Conservation (phyloP, 2,888 invertebrate species). For the Platycheirus albimanus region DNA sequence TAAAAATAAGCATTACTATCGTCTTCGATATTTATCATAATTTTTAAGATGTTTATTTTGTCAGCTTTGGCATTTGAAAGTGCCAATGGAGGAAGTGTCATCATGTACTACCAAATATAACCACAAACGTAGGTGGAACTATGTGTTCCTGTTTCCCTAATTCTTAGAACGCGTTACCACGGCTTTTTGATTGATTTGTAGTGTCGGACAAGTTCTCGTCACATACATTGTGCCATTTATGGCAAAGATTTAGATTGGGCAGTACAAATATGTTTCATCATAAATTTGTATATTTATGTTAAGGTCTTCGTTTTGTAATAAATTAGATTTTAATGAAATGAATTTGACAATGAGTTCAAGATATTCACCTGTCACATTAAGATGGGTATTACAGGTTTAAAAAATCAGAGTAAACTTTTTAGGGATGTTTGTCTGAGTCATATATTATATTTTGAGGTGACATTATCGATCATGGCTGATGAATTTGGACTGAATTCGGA, state of each 20-base stretch:
- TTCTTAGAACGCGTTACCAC: constrained; percentile 4
- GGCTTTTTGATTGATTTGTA: constrained; percentile 14
- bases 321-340: too few relatives aligned
- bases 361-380: too few relatives aligned
- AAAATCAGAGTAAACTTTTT: too few relatives aligned
- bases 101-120: constrained; percentile 24
- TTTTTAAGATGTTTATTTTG: constrained; percentile 40
- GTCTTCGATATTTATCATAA: constrained; percentile 35
- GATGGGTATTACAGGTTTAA: too few relatives aligned
- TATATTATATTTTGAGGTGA: too few relatives aligned
- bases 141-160: constrained; percentile 37
- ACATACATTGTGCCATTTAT: background rate
- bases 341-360: too few relatives aligned
- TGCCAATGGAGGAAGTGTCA: constrained; percentile 53
- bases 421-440: too few relatives aligned
- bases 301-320: too few relatives aligned
- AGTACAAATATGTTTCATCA: background rate
- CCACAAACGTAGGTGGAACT: constrained; percentile 34
- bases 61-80: constrained; percentile 43
- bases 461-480: too few relatives aligned
- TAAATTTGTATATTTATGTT: too few relatives aligned
- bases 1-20: constrained; percentile 63
- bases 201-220: constrained; percentile 16
- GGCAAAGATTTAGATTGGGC: background rate
- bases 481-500: too few relatives aligned